These are phyloP conservation scores for Cyclina sinensis DNA, from an alignment of 1,140 invertebrate genomes.

Conservation along the genomic window DNA sequence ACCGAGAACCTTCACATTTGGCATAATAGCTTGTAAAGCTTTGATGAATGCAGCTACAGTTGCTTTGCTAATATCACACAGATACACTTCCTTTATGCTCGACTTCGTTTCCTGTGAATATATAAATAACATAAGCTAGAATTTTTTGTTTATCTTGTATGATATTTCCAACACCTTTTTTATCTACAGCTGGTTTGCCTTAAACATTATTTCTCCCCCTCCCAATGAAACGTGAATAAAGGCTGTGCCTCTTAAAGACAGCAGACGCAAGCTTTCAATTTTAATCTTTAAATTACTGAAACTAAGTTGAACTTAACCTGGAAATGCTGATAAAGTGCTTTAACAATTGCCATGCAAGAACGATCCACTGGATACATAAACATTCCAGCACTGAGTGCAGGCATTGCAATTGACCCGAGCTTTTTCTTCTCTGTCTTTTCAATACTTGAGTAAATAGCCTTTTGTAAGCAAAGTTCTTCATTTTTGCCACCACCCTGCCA, in stretches of 20 bases:
- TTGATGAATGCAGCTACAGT: conserved; percentile 59
- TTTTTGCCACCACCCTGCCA: conserved; percentile 71
- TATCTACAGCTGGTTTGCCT: too few species aligned
- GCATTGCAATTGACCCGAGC: conserved; percentile 70
- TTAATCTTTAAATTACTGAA: too few species aligned
- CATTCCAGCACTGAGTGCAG: conserved; percentile 77
- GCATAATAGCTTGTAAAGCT: conserved; percentile 54
- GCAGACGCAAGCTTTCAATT: too few species aligned
- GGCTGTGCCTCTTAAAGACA: too few species aligned
- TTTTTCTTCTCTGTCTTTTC: conserved; percentile 49
- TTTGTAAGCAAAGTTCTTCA: conserved; percentile 63
- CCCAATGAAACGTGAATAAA: too few species aligned
- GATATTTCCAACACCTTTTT: too few species aligned
- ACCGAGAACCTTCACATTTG: conserved; percentile 24
- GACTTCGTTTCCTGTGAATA: not conserved
- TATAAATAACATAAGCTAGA: too few species aligned
- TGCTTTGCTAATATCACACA: conserved; percentile 60
- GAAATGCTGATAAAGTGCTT: conserved; percentile 58
- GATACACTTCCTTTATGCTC: conserved; percentile 50
- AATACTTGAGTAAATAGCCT: conserved; percentile 70
- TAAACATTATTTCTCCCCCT: too few species aligned
- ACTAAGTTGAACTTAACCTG: not conserved
- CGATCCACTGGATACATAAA: conserved; percentile 75
- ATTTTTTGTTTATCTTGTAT: too few species aligned
- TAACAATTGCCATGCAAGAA: conserved; percentile 56